Evolutionary conservation across 2,113 vertebrate species (phyloP), one percentile per base, ranked within the genome.

Genomic region (Struthidea cinerea): DNA sequence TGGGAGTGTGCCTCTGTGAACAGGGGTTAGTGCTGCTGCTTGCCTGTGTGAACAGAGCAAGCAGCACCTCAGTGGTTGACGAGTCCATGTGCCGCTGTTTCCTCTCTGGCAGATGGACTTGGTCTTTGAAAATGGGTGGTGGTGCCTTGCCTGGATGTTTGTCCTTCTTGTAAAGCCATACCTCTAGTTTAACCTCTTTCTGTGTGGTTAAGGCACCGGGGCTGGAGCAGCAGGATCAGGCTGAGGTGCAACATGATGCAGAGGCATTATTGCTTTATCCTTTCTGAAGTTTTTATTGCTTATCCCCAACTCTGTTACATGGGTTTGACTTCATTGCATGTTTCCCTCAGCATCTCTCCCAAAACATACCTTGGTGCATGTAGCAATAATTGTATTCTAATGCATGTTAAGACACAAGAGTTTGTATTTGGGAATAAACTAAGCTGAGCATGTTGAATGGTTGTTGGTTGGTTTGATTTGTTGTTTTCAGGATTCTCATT

Each of bases 161-260:
- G 52, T 63, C 65, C 44, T 22, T 13, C 23, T 59, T 4, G 2
- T 60, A 87, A 78, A 67, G 35, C 23, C 20, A 5, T 16, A 11
- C 8, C 46, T 77, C 13, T 47, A 41, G 20, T 57, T 74, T 26
- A 55, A 41, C 4, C 26, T 63, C 22, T 10, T 53, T 35, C 33
- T 0, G 0, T 10, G 12, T 44, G 64, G 47, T 63, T 86, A n/a
- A 71, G 35, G 24, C 41, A 24, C 2, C 0, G 4, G 26, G 60
- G 14, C 27, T 59, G 74, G 59, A 60, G 30, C 33, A 39, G 28
- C 23, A 47, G 80, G 39, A 26, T 52, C 65, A 35, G 49, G 39
- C 74, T 84, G 47, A 70, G 37, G 18, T 59, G 24, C 56, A 61
- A 15, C 19, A 3, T 14, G 27, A 20, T 50, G 9, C 2, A 49